Evolutionary conservation across 2,113 vertebrate genomes (phyloP), one percentile per base, ranked within the genome.

Genomic region (Edolisoma coerulescens): DNA sequence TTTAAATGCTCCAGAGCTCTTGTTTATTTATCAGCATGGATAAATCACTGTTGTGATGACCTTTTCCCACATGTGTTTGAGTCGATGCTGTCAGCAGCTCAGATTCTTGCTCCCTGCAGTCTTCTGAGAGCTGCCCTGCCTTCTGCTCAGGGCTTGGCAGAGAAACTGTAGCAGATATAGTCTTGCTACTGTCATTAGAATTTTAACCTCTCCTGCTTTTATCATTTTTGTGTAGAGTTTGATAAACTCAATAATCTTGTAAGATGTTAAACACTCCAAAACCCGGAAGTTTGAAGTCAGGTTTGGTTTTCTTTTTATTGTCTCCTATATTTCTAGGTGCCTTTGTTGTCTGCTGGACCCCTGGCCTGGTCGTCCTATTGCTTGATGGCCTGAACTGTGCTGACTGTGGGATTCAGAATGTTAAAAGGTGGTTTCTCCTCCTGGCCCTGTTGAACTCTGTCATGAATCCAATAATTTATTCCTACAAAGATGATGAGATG

Each of bases 381-480:
- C 96, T 99, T 1, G 99, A 99, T 6, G 99, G 99, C 60, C 97
- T 99, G 56, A 96, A 99, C 74, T 99, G 99, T 74, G 92, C 96
- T 5, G 63, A 76, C 18, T 99, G 99, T 35, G 83, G 98, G 0
- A 97, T 99, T 70, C 98, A 98, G 96, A 93, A 98, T 22, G 97
- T 99, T 67, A 99, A 99, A 39, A 98, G 98, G 59, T 99, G 99
- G 99, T 98, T 99, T 90, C 98, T 99, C 86, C 98, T 99, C 39
- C 97, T 99, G 96, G 99, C 99, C 8, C 97, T 99, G 15, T 87
- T 99, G 92, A 99, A 99, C 97, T 99, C 99, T 0, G 98, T 99
- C 94, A 99, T 99, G 98, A 99, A 99, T 96, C 99, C 99, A 42
- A 97, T 99, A 97, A 99, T 99, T 98, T 99, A 99, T 98, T 99